Evolutionary conservation across 2,888 invertebrate species (phyloP).

Genomic region (Agrotis exclamationis): DNA sequence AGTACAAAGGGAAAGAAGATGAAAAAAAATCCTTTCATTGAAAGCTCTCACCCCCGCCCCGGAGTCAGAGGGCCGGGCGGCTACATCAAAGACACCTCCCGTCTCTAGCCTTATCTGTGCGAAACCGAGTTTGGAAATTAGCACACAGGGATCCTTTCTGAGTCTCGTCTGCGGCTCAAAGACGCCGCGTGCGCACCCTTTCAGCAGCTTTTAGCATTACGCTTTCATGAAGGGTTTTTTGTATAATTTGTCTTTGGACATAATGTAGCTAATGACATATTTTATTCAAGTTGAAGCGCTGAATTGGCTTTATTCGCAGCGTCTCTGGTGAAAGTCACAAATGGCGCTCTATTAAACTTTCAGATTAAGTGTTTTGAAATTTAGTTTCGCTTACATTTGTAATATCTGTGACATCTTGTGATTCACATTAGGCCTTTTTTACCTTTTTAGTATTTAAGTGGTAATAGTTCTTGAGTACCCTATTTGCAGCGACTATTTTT

Average conservation of each 20-base stretch:
- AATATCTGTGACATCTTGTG: neutral
- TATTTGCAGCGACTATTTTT: neutral
- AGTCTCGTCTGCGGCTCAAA: constrained; percentile 70
- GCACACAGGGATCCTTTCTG: constrained; percentile 83
- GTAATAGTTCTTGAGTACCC: neutral
- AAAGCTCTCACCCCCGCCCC: constrained; percentile 89
- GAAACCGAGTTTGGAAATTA: constrained; percentile 90
- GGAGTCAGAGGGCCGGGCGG: constrained; percentile 89
- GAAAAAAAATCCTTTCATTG: constrained; percentile 91
- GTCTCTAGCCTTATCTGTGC: constrained; percentile 88
- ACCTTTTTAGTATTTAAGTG: neutral
- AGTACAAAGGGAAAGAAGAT: constrained; percentile 91
- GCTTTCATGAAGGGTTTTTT: constrained; percentile 84
- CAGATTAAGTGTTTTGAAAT: constrained; percentile 2
- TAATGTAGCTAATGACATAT: constrained; percentile 87
- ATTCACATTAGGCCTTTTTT: neutral
- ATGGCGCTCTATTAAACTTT: constrained; percentile 64
- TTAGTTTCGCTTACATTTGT: constrained; percentile 8
- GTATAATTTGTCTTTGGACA: constrained; percentile 79
- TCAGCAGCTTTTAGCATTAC: constrained; percentile 84
- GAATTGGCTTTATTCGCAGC: constrained; percentile 69
- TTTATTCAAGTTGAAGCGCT: constrained; percentile 80
- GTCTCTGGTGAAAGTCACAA: constrained; percentile 50
- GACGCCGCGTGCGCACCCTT: constrained; percentile 88
- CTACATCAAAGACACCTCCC: constrained; percentile 90